phyloP scores from a whole-genome alignment of 1,140 invertebrate genomes.

The Augochlora pura region DNA sequence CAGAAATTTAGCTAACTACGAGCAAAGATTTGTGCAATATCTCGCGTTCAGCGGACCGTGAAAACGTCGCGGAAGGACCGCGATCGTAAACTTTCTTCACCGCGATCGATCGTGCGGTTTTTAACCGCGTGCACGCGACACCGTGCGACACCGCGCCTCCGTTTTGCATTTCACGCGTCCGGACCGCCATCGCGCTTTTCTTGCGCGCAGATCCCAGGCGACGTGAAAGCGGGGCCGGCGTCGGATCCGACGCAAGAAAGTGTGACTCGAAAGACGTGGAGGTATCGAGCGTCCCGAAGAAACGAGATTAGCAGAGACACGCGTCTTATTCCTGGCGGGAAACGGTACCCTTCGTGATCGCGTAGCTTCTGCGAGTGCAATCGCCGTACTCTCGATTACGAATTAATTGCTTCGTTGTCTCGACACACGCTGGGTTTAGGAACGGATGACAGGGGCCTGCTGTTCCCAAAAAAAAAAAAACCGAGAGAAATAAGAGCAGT shows the following conservation, averaged over 20 bases:
- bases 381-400: too few species aligned
- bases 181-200: background rate
- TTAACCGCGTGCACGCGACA: background rate
- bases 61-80: background rate
- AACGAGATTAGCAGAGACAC: background rate
- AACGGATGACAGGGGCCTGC: too few species aligned
- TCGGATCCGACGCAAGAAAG: background rate
- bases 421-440: too few species aligned
- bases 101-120: background rate
- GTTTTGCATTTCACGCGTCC: slow-evolving; percentile 1
- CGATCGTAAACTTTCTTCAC: background rate
- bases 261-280: slow-evolving; percentile 3
- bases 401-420: too few species aligned
- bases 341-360: too few species aligned
- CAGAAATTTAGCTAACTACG: too few species aligned
- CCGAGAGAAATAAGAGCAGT: too few species aligned
- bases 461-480: too few species aligned
- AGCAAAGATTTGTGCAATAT: too few species aligned
- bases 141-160: background rate
- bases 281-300: background rate
- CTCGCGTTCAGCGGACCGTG: background rate
- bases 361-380: too few species aligned
- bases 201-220: background rate
- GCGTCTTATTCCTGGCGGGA: background rate
- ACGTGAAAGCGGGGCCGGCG: background rate